Conservation (phyloP, 1,140 invertebrate species). For the Cyclargus thomasi region DNA sequence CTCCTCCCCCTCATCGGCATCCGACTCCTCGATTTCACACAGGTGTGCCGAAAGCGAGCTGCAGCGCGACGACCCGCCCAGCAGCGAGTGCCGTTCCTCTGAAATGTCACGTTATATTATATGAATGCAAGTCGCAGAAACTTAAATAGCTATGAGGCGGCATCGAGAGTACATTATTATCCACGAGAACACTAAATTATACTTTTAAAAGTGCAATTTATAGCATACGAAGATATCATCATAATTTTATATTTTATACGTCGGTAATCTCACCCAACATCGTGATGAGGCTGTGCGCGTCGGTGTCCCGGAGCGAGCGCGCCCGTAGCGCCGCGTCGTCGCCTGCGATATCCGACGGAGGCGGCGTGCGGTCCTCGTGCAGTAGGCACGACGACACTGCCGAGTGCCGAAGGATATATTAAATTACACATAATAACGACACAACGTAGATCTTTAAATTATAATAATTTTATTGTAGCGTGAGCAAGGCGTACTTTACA, state of each 20-base stretch:
- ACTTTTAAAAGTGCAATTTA: no score
- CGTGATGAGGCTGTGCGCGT: slow-evolving; percentile 63
- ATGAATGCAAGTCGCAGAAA: no score
- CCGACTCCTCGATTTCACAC: slow-evolving; percentile 95
- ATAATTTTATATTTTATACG: slow-evolving; percentile 23
- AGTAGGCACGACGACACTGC: slow-evolving; percentile 83
- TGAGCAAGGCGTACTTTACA: no score
- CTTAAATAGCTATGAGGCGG: no score
- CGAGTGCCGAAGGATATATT: no score
- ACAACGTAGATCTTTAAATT: no score
- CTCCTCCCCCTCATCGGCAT: slow-evolving; percentile 75
- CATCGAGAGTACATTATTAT: no score
- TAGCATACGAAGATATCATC: not conserved
- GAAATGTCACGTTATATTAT: slow-evolving; percentile 16
- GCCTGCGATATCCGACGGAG: slow-evolving; percentile 77
- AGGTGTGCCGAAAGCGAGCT: slow-evolving; percentile 91
- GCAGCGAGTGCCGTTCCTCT: slow-evolving; percentile 85
- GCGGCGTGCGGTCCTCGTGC: slow-evolving; percentile 89
- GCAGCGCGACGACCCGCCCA: slow-evolving; percentile 78
- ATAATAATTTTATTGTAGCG: no score
- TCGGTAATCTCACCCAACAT: slow-evolving; percentile 40
- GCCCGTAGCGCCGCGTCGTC: slow-evolving; percentile 76
- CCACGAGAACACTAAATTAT: no score
- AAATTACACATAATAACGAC: no score
- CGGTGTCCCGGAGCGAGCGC: slow-evolving; percentile 58